A percentile compares a stretch with the other conserved stretches of the same genome.
phyloP scores from a whole-genome alignment of 2,888 invertebrate genomes.

The Oeneis ivallda region DNA sequence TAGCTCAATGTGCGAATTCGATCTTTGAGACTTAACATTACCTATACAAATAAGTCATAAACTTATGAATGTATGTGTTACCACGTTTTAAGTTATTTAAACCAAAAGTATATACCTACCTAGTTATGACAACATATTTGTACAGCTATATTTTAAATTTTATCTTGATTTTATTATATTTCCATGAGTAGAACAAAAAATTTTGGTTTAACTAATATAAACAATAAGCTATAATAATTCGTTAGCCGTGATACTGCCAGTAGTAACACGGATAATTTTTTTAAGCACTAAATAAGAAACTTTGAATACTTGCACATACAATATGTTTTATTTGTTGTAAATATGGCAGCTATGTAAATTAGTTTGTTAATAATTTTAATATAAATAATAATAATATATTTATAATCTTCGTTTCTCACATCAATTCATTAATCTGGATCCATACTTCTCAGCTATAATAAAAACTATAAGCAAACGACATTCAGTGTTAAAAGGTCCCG shows the following conservation, averaged over 20 bases:
- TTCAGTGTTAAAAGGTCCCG: too few species aligned
- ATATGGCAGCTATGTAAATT: conserved; percentile 62
- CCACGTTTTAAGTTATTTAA: background rate
- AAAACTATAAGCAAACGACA: background rate
- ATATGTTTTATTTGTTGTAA: conserved; percentile 52
- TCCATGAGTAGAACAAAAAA: background rate
- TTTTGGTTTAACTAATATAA: conserved; percentile 1
- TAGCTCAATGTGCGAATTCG: too few species aligned
- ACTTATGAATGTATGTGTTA: background rate
- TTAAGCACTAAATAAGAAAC: conserved; percentile 25
- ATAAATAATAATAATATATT: conserved; percentile 39
- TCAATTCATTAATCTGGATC: background rate
- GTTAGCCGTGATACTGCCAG: too few species aligned
- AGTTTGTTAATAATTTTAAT: conserved; percentile 48
- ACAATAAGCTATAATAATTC: conserved; percentile 28
- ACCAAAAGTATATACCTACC: background rate
- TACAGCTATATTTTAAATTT: background rate
- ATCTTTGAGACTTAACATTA: too few species aligned
- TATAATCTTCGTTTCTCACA: conserved; percentile 27
- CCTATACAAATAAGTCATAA: too few species aligned
- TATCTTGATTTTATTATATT: background rate
- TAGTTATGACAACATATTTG: background rate
- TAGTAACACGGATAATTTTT: too few species aligned
- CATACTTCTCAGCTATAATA: background rate
- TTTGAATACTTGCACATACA: conserved; percentile 43